These are phyloP conservation scores for Pampus argenteus DNA, from an alignment of 2,797 vertebrate genomes.

Conservation along the genomic window DNA sequence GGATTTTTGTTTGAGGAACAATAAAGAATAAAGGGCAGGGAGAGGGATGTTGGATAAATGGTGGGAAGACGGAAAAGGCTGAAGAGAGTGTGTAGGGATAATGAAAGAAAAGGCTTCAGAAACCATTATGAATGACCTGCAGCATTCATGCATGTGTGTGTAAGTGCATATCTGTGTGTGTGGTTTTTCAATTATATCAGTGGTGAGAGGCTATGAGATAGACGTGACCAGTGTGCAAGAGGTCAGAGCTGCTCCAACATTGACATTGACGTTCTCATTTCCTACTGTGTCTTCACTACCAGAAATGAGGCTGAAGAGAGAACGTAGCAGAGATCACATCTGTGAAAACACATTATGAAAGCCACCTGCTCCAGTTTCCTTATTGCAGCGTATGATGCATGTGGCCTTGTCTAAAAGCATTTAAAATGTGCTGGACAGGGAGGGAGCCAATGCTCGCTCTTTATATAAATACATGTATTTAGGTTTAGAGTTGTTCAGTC, in stretches of 20 bases:
- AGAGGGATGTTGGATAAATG: slow-evolving; percentile 51
- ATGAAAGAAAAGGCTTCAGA: slow-evolving; percentile 65
- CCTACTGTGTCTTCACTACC: slow-evolving; percentile 31
- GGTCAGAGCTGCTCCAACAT: slow-evolving; percentile 35
- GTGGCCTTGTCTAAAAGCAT: slow-evolving; percentile 23
- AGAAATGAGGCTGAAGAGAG: slow-evolving; percentile 39
- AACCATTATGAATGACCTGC: slow-evolving; percentile 73
- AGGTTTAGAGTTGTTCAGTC: neutral
- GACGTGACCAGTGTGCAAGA: slow-evolving; percentile 45
- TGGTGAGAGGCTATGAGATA: slow-evolving; percentile 47
- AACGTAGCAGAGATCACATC: slow-evolving; percentile 55
- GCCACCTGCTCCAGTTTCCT: slow-evolving; percentile 48
- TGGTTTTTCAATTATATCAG: slow-evolving; percentile 57
- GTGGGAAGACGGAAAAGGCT: slow-evolving; percentile 52
- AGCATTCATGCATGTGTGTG: slow-evolving; percentile 30
- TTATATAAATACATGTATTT: slow-evolving; percentile 15
- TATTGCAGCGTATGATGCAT: slow-evolving; percentile 27
- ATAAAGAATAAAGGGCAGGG: slow-evolving; percentile 45
- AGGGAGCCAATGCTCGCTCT: slow-evolving; percentile 1
- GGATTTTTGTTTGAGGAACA: slow-evolving; percentile 74
- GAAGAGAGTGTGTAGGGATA: slow-evolving; percentile 58
- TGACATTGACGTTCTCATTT: slow-evolving; percentile 60
- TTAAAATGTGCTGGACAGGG: neutral
- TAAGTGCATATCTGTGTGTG: neutral
- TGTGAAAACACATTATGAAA: slow-evolving; percentile 66